Base-by-base conservation (phyloP, 2,797 vertebrate genomes). In the Parauchenoglanis punctatus region DNA sequence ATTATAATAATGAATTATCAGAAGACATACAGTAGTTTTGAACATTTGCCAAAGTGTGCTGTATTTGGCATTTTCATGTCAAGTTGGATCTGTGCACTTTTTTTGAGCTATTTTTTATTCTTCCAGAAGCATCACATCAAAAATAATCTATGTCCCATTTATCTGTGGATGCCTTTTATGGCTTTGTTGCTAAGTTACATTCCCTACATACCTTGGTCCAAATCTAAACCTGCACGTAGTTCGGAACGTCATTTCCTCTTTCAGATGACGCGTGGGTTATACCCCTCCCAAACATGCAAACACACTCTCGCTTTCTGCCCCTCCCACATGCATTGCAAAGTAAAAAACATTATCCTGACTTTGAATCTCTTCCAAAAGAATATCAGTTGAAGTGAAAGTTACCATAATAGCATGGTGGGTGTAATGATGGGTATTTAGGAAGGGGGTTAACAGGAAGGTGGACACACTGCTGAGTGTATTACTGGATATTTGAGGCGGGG, bases 91-190 rank as follows among this genome's bases (percentile, higher is more conserved):
- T 58, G 28, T 2, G 31, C 2, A 4, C 10, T 61, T 82, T 81
- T 80, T 63, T 61, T 1, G 7, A n/a, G 10, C 25, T 49, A 10
- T 67, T 49, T 52, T 25, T 44, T 31, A 28, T 23, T 52, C 58
- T 65, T 46, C 72, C 18, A 76, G 23, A 78, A 68, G n/a, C 40
- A 28, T 68, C 54, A 23, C 23, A 67, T 49, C 35, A 40, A 67
- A 84, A 81, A n/a, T 31, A 72, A 67, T 35, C 67, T 23, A 23
- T 4, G n/a, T 54, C 20, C 70, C 1, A n/a, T 58, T 44, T 54
- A 75, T 81, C 85, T 15, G 2, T 20, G 8, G 73, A 59, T 77
- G 11, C 35, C 75, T 59, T 89, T 75, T 87, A 89, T 67, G 85
- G 88, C 8, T 58, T 81, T 5, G 49, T 73, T 44, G 23, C 31